Conservation (phyloP, 2,888 invertebrate genomes). For the Ophion slaviceki region DNA sequence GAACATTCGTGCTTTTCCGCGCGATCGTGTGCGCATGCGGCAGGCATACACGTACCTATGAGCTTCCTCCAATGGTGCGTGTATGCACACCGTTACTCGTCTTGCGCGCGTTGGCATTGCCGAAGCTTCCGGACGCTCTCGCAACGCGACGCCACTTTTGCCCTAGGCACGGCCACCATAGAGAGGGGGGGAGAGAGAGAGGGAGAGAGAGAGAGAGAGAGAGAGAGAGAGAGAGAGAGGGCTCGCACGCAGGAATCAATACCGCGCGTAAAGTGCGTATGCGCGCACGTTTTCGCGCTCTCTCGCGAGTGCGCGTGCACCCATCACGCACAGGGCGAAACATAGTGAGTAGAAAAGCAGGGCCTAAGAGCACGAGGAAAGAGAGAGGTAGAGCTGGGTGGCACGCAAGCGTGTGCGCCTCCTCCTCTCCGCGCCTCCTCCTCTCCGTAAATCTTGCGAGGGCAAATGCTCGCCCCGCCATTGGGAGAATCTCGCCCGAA, state of each 20-base stretch:
- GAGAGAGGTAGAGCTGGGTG: constrained; percentile 49
- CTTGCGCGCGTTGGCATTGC: constrained; percentile 70
- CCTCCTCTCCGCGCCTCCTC: constrained; percentile 6
- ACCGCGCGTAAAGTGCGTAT: constrained; percentile 63
- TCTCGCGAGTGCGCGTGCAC: constrained; percentile 73
- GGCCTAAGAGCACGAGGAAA: constrained; percentile 8
- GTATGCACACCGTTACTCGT: constrained; percentile 36
- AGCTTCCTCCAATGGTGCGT: background rate
- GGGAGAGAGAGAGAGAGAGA: background rate
- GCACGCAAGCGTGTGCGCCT: constrained; percentile 53
- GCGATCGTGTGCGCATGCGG: constrained; percentile 21
- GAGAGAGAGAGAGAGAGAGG: no score
- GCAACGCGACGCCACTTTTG: constrained; percentile 75
- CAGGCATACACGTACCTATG: constrained; percentile 39
- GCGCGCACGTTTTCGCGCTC: constrained; percentile 57
- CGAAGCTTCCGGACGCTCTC: constrained; percentile 73
- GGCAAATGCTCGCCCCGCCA: constrained; percentile 15
- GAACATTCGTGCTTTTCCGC: constrained; percentile 46
- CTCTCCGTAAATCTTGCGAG: background rate
- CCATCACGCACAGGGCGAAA: constrained; percentile 25
- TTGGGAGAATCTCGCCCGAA: constrained; percentile 34
- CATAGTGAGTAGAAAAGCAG: constrained; percentile 21
- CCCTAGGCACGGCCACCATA: constrained; percentile 21
- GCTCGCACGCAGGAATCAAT: constrained; percentile 64
- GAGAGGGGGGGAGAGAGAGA: background rate